A percentile compares a stretch with the other conserved stretches of the same genome.
These are phyloP conservation scores for Forbesichthys agassizii DNA, from an alignment of 2,113 vertebrate species.

Conservation along the genomic window DNA sequence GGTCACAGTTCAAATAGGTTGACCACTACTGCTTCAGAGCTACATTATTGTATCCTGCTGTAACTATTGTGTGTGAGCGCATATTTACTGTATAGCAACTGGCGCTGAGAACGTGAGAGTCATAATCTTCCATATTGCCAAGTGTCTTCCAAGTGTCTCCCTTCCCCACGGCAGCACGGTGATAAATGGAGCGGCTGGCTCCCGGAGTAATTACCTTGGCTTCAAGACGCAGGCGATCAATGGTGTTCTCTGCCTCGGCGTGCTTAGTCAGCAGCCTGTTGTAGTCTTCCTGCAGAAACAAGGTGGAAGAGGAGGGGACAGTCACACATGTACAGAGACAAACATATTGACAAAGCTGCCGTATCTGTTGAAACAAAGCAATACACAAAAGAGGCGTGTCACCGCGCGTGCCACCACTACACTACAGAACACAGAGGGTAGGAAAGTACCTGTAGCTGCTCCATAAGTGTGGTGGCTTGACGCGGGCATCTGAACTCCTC, in stretches of 20 bases:
- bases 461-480: conserved; percentile 83
- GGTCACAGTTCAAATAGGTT: too few relatives aligned
- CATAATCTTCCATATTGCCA: background rate
- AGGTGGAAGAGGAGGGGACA: background rate
- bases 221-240: conserved; percentile 89
- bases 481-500: conserved; percentile 80
- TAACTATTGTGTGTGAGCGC: too few relatives aligned
- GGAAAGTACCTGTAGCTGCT: conserved; percentile 87
- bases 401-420: too few relatives aligned
- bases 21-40: too few relatives aligned
- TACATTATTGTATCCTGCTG: too few relatives aligned
- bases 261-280: conserved; percentile 90
- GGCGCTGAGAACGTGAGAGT: too few relatives aligned
- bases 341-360: too few relatives aligned
- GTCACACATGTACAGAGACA: too few relatives aligned
- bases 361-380: too few relatives aligned
- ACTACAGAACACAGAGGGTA: too few relatives aligned
- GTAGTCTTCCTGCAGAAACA: conserved; percentile 84
- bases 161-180: background rate
- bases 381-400: too few relatives aligned
- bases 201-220: conserved; percentile 81
- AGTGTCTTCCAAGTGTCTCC: background rate
- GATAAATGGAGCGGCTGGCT: conserved; percentile 23
- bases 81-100: too few relatives aligned
- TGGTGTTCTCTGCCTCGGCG: conserved; percentile 93